Conservation (phyloP, 64 coral and sea anemone species). For the Pocillopora verrucosa region DNA sequence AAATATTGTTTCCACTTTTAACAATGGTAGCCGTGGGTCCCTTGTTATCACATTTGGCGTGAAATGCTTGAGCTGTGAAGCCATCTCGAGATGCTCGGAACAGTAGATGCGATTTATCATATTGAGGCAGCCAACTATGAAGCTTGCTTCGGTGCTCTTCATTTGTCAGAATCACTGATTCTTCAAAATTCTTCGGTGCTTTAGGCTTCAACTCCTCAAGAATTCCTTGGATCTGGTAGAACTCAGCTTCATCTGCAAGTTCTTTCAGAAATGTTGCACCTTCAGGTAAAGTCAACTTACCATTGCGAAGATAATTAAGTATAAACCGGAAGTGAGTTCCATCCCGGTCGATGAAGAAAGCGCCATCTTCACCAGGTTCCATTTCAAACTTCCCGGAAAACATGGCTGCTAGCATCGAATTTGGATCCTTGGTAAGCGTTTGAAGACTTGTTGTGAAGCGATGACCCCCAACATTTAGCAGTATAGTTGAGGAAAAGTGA, state of each 20-base stretch:
- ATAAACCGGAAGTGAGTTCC: constrained; percentile 6
- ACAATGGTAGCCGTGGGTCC: constrained; percentile 19
- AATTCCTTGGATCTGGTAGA: not conserved
- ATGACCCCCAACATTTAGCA: constrained; percentile 40
- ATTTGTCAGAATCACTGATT: not conserved
- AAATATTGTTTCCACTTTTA: constrained; percentile 36
- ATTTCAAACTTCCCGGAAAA: not conserved
- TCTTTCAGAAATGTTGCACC: not conserved
- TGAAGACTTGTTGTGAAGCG: constrained; percentile 33
- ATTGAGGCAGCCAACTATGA: not conserved
- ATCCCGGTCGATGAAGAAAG: constrained; percentile 9
- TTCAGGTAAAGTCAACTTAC: not conserved
- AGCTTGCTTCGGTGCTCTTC: not conserved
- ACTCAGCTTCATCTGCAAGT: not conserved
- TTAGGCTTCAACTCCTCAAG: not conserved
- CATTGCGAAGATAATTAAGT: not conserved
- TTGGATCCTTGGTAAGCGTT: constrained; percentile 25
- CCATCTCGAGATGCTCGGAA: constrained; percentile 5
- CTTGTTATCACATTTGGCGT: not conserved
- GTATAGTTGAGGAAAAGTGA: constrained; percentile 30
- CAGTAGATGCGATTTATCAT: not conserved
- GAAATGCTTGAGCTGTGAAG: not conserved
- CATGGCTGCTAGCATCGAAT: not conserved
- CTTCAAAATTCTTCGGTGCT: not conserved
- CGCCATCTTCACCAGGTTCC: not conserved